Base-by-base conservation (phyloP, 2,113 vertebrate genomes). In the Atrichornis clamosus region DNA sequence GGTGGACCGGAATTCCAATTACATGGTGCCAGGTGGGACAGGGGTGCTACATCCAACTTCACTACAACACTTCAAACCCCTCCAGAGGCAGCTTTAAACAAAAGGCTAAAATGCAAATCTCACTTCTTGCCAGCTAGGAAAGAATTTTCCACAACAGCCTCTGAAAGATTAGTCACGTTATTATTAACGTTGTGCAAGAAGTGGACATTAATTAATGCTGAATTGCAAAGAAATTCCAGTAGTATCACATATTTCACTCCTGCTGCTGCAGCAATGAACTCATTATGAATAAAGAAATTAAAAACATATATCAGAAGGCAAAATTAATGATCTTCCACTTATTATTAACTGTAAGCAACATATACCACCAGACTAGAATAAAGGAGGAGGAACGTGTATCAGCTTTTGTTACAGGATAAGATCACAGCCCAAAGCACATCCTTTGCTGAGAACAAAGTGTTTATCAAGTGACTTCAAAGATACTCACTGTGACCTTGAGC, bases 131-230 rank as follows among this genome's bases (percentile, higher is more conserved):
- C 5, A 6, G 27, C 50, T 87, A 69, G 24, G 86, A 28, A 53
- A 91, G 52, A 82, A 30, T 62, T 94, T 88, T 53, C 58, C 72
- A 59, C 78, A 91, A 35, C 5, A 5, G 33, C 49, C 70, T 92
- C 76, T 89, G 62, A 68, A 88, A 89, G 39, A 96, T 87, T 15
- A 81, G 58, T 24, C 81, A 62, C 1, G 0, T 77, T 94, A 82
- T 87, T 95, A 90, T 93, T 90, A 92, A 84, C 4, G 2, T 27
- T 68, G 88, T 49, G 65, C 21, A 35, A 94, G 82, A 52, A 96
- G 81, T 87, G 65, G 94, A 93, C 91, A 86, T 85, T 97, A 97
- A 97, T 97, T 96, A 96, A 94, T 23, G 74, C 65, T 75, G 84
- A 95, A 87, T 68, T 88, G 62, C 92, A 96, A 91, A 89, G 80